These are phyloP conservation scores for Ascidia mentula DNA, from an alignment of 23 tunicate species.

Conservation along the genomic window DNA sequence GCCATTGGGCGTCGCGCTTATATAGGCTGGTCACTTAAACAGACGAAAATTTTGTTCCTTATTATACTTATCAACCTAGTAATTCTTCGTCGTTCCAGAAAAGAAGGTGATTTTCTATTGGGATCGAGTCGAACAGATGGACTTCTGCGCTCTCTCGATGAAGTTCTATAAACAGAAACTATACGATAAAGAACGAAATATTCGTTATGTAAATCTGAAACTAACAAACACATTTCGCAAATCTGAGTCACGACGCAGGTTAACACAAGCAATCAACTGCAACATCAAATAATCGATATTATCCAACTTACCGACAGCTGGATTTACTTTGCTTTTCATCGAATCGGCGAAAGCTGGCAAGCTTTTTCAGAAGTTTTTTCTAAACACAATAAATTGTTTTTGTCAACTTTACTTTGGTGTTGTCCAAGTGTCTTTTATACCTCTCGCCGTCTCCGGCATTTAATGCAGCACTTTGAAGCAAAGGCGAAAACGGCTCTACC, in stretches of 20 bases:
- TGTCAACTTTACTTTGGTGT: not conserved
- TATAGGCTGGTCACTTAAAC: no score
- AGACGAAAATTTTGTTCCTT: no score
- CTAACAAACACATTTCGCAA: no score
- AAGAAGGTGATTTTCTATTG: constrained; percentile 2
- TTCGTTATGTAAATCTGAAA: no score
- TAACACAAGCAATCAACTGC: not conserved
- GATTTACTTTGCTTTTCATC: not conserved
- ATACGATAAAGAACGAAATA: no score
- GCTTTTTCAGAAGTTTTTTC: not conserved
- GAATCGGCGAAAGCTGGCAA: not conserved
- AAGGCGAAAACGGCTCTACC: no score
- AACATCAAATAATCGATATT: no score
- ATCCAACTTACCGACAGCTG: no score
- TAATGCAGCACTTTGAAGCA: constrained; percentile 1
- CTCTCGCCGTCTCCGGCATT: not conserved
- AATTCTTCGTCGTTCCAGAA: constrained; percentile 6
- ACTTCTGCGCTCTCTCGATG: constrained; percentile 8
- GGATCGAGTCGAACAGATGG: constrained; percentile 6
- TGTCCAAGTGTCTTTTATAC: not conserved
- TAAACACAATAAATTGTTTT: not conserved
- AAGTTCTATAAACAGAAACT: not conserved
- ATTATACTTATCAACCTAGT: no score
- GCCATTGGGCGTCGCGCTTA: not conserved
- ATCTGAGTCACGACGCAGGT: no score